Conservation (phyloP, 1,140 invertebrate genomes). For the Orius insidiosus region DNA sequence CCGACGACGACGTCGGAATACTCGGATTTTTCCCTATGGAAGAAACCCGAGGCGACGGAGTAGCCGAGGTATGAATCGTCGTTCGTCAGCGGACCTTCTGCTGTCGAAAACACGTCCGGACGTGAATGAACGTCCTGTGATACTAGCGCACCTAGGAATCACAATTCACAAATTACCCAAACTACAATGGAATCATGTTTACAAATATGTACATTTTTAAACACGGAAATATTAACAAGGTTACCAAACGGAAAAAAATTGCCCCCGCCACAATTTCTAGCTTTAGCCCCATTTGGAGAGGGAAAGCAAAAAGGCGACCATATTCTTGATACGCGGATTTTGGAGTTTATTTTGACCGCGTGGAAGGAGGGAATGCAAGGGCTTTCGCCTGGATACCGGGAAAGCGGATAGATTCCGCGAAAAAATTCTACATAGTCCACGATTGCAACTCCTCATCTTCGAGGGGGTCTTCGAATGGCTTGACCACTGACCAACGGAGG, state of each 20-base stretch:
- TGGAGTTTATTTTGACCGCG: too few relatives aligned
- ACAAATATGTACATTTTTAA: not conserved
- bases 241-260: not conserved
- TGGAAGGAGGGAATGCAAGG: too few relatives aligned
- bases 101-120: conserved; percentile 49
- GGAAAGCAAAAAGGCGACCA: too few relatives aligned
- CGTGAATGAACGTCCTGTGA: conserved; percentile 45
- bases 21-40: conserved; percentile 51
- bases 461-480: too few relatives aligned
- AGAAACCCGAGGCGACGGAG: conserved; percentile 77
- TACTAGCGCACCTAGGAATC: conserved; percentile 63
- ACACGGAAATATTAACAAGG: not conserved
- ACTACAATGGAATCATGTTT: not conserved
- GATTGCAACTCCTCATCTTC: too few relatives aligned
- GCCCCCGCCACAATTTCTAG: not conserved
- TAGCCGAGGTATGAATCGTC: conserved; percentile 92
- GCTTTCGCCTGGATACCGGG: too few relatives aligned
- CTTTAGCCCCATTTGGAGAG: too few relatives aligned
- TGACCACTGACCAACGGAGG: too few relatives aligned
- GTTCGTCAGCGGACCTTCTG: conserved; percentile 54
- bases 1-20: conserved; percentile 67
- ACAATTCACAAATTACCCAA: conserved; percentile 2
- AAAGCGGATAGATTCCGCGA: too few relatives aligned
- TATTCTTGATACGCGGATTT: too few relatives aligned
- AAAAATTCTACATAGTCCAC: too few relatives aligned